Percentiles rank a stretch among this genome's conserved stretches.
phyloP scores from a whole-genome alignment of 2,113 vertebrate species.

The Rhegmatorhina hoffmannsi region DNA sequence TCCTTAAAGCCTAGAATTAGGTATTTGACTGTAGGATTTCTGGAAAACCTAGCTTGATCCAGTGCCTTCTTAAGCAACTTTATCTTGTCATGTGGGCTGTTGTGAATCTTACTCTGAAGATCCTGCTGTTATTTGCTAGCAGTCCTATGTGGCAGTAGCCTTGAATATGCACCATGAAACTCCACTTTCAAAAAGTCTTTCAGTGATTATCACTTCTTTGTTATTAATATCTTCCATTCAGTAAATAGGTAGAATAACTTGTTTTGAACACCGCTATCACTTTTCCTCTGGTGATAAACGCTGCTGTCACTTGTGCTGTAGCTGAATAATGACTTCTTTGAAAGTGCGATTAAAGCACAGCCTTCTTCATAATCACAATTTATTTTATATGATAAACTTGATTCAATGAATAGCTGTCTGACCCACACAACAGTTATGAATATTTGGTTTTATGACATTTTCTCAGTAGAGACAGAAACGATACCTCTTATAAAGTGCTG shows the following conservation, averaged over 20 bases:
- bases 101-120: neutral
- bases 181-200: neutral
- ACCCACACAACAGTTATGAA: neutral
- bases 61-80: neutral
- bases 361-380: neutral
- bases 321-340: slow-evolving; percentile 11
- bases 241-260: neutral
- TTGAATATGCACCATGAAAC: neutral
- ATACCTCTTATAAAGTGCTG: neutral
- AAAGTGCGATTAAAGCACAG: neutral
- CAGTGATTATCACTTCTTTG: neutral
- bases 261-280: neutral
- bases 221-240: neutral
- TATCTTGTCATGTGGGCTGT: neutral
- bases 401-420: neutral
- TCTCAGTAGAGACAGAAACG: neutral
- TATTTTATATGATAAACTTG: neutral
- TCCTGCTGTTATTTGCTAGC: neutral
- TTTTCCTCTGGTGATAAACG: neutral
- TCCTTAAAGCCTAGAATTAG: neutral
- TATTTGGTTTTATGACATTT: neutral
- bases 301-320: neutral
- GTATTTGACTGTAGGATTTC: neutral
- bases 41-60: neutral
- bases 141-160: neutral